Evolutionary conservation across 2,888 invertebrate genomes (phyloP), one percentile per base, ranked within the genome.

Genomic region (Nemurella pictetii): DNA sequence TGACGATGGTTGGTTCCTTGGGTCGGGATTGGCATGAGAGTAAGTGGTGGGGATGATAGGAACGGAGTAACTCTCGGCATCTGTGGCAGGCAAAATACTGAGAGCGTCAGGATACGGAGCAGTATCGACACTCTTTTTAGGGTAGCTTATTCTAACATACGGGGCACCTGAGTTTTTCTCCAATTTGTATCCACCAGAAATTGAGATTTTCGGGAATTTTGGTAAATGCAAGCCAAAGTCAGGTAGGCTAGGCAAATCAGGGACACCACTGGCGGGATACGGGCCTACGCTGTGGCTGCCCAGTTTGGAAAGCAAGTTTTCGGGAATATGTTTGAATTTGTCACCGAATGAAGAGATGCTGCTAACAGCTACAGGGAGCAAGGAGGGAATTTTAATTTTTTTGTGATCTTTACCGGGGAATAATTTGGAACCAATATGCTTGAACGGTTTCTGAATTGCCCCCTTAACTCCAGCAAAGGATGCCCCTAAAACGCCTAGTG

Each of bases 131-230:
- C 82, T 82, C 27, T 30, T 36, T 26, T 15, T 32, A 72, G 75
- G 27, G 82, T 32, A 30, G 15, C 81, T 81, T 29, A 74, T 30
- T 81, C 75, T n/a, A n/a, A 85, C 83, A 73, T 85, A 85, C 0
- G 83, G 85, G 25, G n/a, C 81, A 7, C 78, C 82, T 20, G 73
- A 55, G 15, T 74, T 83, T 30, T 83, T 80, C 29, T 85, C 77
- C 55, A 85, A 55, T 73, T 83, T 83, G 72, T 80, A 85, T 25
- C 83, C 83, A 1, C 73, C 72, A 77, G 83, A 72, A 0, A 85
- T 28, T 30, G 55, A 26, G n/a, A 85, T 85, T 78, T 73, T 73
- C 4, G 85, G 85, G 27, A 85, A 32, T 55, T 75, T 72, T 0
- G 85, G 85, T 5, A 85, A 74, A 20, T 32, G 20, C 27, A 83